Evolutionary conservation across 2,797 vertebrate species (phyloP), one percentile per base, ranked within the genome.

Genomic region (Gallinago solitaria): DNA sequence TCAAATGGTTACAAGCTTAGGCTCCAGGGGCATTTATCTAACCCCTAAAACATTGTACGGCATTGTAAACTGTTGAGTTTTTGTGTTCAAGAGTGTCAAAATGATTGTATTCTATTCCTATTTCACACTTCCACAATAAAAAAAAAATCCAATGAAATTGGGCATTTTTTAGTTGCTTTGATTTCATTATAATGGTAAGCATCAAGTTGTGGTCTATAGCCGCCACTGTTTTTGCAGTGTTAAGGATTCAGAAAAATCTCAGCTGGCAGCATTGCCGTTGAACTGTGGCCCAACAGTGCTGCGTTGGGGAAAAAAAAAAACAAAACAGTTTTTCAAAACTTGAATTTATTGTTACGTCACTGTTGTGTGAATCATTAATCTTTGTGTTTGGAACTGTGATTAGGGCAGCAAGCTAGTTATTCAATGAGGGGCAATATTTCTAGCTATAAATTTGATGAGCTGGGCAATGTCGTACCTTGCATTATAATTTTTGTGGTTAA

Each of bases 401-500:
- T 75, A 76, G n/a, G 33, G 16, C 28, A 81, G 15, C 12, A 51
- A 14, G 69, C 35, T 71, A 37, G 48, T 79, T 89, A 47, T 25
- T 90, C n/a, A 56, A 6, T 32, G 30, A 74, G 27, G 39, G 16
- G 16, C 56, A 70, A 69, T 82, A 70, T 41, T 79, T 87, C 48
- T 89, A 64, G 45, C 48, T 84, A 4, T 83, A 64, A 70, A 45
- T 12, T 81, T 19, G 3, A 33, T 53, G 28, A 39, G 33, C 20
- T 41, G 16, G 67, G 48, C 25, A 80, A 11, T 0, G 0, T n/a
- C 51, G 21, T 71, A 61, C 11, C 7, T 76, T 87, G 37, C 27
- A 17, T 83, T 85, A 12, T 56, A 56, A 43, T 86, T 90, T 75
- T n/a, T 91, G 61, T 48, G 30, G 9, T 63, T 90, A 63, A 67